Conservation (phyloP, 2,888 invertebrate genomes). For the Lucinisca nassula region DNA sequence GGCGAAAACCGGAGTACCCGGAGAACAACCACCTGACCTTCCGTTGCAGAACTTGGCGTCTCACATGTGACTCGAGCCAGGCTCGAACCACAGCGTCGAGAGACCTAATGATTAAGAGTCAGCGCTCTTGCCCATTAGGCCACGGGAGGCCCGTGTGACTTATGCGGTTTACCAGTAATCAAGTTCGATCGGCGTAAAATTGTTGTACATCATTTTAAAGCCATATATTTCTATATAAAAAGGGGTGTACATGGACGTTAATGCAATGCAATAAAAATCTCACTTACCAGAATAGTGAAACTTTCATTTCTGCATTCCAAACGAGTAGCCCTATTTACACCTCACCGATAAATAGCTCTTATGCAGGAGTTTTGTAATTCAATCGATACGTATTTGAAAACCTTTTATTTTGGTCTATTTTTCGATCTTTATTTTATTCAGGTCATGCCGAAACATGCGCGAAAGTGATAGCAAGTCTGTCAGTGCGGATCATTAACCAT, state of each 20-base stretch:
- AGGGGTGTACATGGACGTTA: not conserved
- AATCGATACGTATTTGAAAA: not conserved
- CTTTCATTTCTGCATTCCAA: not conserved
- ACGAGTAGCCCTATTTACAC: not conserved
- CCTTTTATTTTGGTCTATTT: not conserved
- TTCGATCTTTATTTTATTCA: not conserved
- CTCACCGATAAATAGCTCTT: not conserved
- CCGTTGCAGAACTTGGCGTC: no score
- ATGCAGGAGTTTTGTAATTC: not conserved
- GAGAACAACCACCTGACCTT: no score
- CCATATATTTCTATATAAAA: not conserved
- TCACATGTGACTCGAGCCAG: no score
- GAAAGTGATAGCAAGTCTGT: not conserved
- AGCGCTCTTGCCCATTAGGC: no score
- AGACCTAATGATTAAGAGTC: no score
- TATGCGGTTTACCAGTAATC: no score
- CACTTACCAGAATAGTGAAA: not conserved
- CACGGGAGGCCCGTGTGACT: no score
- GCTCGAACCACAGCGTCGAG: no score
- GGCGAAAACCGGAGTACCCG: no score
- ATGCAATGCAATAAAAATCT: not conserved
- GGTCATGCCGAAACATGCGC: not conserved
- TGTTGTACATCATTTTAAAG: not conserved
- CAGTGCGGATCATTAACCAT: no score
- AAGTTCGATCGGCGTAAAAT: not conserved